Percentiles rank a stretch among this genome's conserved stretches.
Conservation (phyloP, 37 sponge, comb jelly and placozoan species). For the Aphrocallistes beatrix region DNA sequence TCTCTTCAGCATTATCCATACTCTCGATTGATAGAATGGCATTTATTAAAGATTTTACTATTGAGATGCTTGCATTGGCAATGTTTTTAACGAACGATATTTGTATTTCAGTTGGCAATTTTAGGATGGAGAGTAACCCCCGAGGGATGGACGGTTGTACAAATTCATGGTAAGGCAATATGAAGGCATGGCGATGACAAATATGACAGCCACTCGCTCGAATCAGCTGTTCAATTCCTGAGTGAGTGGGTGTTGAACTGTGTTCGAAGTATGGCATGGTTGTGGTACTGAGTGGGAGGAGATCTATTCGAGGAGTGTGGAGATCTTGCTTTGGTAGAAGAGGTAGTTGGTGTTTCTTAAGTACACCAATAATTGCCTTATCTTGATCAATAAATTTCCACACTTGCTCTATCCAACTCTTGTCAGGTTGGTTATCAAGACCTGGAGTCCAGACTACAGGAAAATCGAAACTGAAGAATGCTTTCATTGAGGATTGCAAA, state of each 20-base stretch:
- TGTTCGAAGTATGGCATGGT: neutral
- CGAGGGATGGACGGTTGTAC: neutral
- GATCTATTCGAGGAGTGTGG: neutral
- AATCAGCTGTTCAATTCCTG: neutral
- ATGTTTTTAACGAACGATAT: neutral
- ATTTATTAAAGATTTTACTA: neutral
- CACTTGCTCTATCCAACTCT: neutral
- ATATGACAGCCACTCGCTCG: neutral
- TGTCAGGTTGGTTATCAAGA: neutral
- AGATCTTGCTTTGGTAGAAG: neutral
- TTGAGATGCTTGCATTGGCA: neutral
- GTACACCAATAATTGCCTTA: neutral
- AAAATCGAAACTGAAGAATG: neutral
- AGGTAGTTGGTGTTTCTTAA: neutral
- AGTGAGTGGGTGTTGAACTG: neutral
- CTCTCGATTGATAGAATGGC: neutral
- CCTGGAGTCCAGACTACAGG: neutral
- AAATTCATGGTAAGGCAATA: neutral
- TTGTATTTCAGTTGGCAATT: no score
- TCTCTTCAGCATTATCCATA: neutral
- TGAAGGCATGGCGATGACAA: neutral
- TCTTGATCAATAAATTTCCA: conserved; percentile 10
- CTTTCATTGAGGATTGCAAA: neutral
- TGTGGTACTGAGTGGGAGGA: neutral
- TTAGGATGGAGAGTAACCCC: neutral